A percentile compares a stretch with the other conserved stretches of the same genome.
Conservation (phyloP, 30 jellyfish, hydroid and myxozoan genomes). For the Pseudorhiza aurosa region DNA sequence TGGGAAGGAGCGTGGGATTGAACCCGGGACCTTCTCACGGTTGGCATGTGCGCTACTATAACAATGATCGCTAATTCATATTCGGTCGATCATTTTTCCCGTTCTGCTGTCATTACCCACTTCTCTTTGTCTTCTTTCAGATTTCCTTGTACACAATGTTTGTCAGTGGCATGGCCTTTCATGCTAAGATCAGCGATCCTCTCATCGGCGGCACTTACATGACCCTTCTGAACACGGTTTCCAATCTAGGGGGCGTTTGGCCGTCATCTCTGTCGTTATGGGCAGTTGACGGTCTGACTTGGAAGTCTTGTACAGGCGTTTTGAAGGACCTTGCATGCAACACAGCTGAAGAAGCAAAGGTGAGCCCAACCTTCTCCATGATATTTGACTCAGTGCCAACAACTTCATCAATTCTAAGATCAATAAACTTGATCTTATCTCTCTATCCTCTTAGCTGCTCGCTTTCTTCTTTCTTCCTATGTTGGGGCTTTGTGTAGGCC, state of each 20-base stretch:
- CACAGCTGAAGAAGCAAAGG: constrained; percentile 56
- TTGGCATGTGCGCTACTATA: too few species aligned
- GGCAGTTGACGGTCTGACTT: constrained; percentile 92
- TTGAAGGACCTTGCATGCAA: constrained; percentile 43
- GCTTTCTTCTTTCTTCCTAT: too few species aligned
- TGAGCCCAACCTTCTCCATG: too few species aligned
- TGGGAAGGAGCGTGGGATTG: too few species aligned
- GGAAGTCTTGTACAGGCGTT: constrained; percentile 81
- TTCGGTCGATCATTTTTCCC: too few species aligned
- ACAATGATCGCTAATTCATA: too few species aligned
- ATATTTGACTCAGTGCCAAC: too few species aligned
- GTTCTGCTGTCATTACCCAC: not conserved
- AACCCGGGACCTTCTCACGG: too few species aligned
- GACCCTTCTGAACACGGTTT: constrained; percentile 96
- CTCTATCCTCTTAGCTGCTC: too few species aligned
- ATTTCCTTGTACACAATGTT: constrained; percentile 93
- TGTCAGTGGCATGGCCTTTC: constrained; percentile 93
- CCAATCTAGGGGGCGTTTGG: constrained; percentile 97
- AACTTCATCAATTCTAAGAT: too few species aligned
- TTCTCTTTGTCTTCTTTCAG: constrained; percentile 42
- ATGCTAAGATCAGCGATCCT: constrained; percentile 97
- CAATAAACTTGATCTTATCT: too few species aligned
- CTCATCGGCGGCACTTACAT: constrained; percentile 97
- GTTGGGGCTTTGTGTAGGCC: too few species aligned
- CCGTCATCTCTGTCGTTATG: constrained; percentile 91